These are phyloP conservation scores for Melanocharis versteri DNA, from an alignment of 2,113 vertebrate genomes.

Conservation along the genomic window DNA sequence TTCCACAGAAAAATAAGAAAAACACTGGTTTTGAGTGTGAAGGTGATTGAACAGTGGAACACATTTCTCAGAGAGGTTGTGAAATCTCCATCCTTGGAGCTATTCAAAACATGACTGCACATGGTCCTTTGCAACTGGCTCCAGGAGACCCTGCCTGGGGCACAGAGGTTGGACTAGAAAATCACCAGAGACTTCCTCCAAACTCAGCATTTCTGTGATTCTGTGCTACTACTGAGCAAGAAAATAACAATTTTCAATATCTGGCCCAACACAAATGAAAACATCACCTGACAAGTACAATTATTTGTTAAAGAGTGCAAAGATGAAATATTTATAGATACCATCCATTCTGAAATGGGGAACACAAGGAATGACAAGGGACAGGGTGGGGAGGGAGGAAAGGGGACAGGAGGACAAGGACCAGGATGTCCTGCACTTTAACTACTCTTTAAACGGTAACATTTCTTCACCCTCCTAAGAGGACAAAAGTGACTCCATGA, in stretches of 20 bases:
- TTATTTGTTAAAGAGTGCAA: neutral
- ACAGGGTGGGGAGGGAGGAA: neutral
- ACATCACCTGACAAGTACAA: neutral
- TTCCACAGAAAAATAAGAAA: neutral
- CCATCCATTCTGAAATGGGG: neutral
- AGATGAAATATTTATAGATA: neutral
- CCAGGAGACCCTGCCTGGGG: neutral
- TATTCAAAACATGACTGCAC: neutral
- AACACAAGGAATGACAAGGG: neutral
- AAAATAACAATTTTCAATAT: neutral
- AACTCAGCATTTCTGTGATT: neutral
- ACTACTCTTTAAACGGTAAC: neutral
- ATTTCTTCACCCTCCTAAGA: neutral
- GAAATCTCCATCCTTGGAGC: neutral
- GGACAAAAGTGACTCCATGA: neutral
- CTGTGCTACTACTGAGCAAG: neutral
- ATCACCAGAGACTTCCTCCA: neutral
- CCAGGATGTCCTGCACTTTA: neutral
- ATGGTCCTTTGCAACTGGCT: neutral
- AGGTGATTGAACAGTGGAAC: neutral
- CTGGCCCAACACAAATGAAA: neutral
- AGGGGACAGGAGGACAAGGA: neutral
- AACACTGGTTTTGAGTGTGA: neutral
- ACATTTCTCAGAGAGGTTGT: neutral
- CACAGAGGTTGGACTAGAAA: fast-evolving